phyloP scores from a whole-genome alignment of 2,797 vertebrate species.

The Dendrocincla fuliginosa region DNA sequence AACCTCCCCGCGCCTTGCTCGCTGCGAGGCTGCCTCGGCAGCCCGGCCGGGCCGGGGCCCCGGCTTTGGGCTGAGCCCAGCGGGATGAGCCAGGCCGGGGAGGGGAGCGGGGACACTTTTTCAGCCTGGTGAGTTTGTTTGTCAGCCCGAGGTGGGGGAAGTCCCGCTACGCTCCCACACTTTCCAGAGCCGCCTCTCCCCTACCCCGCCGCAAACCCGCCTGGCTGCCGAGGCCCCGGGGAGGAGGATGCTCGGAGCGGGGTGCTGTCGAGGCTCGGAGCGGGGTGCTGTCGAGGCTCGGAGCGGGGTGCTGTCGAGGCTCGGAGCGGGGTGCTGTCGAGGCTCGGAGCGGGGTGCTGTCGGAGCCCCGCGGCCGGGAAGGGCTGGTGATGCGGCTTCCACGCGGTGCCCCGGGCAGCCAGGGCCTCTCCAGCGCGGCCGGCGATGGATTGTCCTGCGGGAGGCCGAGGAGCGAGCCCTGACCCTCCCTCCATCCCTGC shows the following conservation, averaged over 20 bases:
- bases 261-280: too few species aligned
- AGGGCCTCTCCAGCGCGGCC: not conserved
- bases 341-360: not conserved
- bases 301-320: too few species aligned
- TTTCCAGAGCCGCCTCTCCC: not conserved
- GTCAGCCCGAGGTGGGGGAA: not conserved
- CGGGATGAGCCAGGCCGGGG: not conserved
- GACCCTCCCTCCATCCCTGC: accelerated
- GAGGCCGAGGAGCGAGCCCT: not conserved
- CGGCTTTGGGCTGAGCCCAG: not conserved
- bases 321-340: not conserved
- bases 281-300: too few species aligned
- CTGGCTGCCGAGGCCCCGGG: not conserved
- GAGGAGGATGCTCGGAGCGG: not conserved
- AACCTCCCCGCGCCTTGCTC: not conserved
- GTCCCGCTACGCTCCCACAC: not conserved
- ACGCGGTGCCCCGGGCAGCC: not conserved
- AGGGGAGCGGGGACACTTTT: not conserved
- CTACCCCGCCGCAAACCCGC: not conserved
- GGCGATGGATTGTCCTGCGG: too few species aligned
- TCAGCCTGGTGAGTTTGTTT: not conserved
- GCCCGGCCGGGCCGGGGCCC: not conserved
- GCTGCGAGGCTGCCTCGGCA: not conserved
- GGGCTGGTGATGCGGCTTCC: accelerated
- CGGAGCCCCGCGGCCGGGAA: not conserved